These are phyloP conservation scores for Hirtodrosophila confusa DNA, from an alignment of 2,888 invertebrate genomes.

Conservation along the genomic window DNA sequence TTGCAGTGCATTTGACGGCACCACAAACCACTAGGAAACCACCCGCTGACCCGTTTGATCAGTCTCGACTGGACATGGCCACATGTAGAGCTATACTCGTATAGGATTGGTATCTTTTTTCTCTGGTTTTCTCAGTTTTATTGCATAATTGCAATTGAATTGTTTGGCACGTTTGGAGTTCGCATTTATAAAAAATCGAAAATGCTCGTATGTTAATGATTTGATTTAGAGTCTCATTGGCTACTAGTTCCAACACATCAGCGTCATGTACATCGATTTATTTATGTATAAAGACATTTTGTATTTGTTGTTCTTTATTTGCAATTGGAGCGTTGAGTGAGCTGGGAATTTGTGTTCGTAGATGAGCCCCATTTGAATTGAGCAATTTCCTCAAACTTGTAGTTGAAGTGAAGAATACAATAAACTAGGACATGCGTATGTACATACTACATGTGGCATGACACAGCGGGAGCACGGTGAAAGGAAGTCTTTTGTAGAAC, in stretches of 20 bases:
- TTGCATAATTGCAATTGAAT: conserved; percentile 80
- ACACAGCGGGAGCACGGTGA: conserved; percentile 47
- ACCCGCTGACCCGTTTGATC: conserved; percentile 75
- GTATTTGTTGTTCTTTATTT: conserved; percentile 8
- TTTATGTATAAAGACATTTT: conserved; percentile 51
- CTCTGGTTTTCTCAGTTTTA: conserved; percentile 54
- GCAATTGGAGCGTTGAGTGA: conserved; percentile 18
- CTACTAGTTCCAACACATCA: conserved; percentile 47
- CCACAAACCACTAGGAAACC: conserved; percentile 24
- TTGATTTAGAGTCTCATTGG: conserved; percentile 51
- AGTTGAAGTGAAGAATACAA: conserved; percentile 5
- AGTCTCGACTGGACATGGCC: conserved; percentile 62
- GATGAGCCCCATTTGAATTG: conserved; percentile 49
- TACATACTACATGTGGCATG: conserved; percentile 14
- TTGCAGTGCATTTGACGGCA: conserved; percentile 44
- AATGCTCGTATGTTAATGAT: conserved; percentile 61
- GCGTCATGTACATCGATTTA: conserved; percentile 37
- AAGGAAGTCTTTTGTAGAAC: conserved; percentile 32
- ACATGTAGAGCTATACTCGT: conserved; percentile 59
- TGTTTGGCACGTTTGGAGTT: conserved; percentile 66
- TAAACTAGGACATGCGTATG: conserved; percentile 32
- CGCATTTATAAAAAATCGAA: conserved; percentile 20
- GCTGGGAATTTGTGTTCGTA: conserved; percentile 21
- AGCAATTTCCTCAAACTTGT: conserved; percentile 31
- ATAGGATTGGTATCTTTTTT: conserved; percentile 36